A percentile compares a stretch with the other conserved stretches of the same genome.
Evolutionary conservation across 2,113 vertebrate genomes (phyloP).

Genomic region (Chiloscyllium plagiosum): DNA sequence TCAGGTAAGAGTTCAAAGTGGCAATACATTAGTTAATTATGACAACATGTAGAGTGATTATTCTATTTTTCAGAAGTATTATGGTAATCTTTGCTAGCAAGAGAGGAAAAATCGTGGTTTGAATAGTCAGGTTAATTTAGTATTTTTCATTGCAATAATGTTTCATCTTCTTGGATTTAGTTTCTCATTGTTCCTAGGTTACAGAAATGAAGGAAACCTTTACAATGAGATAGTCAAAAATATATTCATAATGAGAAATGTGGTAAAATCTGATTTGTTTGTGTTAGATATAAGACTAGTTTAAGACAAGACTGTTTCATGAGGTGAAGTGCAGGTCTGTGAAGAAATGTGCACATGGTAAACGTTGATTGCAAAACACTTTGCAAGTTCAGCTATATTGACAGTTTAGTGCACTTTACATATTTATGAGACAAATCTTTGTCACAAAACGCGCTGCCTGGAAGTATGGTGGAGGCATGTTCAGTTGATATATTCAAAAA

Average conservation of each 20-base stretch:
- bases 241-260: neutral
- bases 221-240: neutral
- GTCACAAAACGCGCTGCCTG: too few species aligned
- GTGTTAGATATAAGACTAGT: neutral
- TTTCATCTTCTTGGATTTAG: neutral
- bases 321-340: neutral
- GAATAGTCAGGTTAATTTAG: neutral
- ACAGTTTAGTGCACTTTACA: neutral
- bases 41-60: neutral
- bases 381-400: neutral
- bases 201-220: neutral
- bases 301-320: neutral
- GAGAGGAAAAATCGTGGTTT: neutral
- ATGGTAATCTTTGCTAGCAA: neutral
- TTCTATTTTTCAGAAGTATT: neutral
- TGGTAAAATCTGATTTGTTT: neutral
- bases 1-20: slow-evolving; percentile 21
- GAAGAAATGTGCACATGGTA: neutral
- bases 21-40: neutral
- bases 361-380: neutral
- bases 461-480: too few species aligned
- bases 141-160: neutral
- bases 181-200: neutral
- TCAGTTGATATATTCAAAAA: too few species aligned
- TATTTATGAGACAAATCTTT: neutral